These are phyloP conservation scores for Hymenopus coronatus DNA, from an alignment of 2,888 invertebrate species.

Conservation along the genomic window DNA sequence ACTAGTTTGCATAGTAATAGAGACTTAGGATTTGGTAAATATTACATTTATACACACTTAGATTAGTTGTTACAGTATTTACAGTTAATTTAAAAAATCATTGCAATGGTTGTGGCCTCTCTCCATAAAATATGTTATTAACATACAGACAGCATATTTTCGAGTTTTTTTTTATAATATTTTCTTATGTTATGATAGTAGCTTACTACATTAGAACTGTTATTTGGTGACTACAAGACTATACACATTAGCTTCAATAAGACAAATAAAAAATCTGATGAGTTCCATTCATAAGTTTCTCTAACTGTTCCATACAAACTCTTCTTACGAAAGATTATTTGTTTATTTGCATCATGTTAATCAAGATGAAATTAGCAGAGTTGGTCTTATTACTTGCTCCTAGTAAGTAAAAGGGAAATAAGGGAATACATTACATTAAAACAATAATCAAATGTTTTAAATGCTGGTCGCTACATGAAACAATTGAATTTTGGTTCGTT, in stretches of 20 bases:
- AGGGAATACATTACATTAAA: too few relatives aligned
- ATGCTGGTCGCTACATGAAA: too few relatives aligned
- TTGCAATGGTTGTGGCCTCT: neutral
- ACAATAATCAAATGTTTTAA: too few relatives aligned
- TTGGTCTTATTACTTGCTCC: too few relatives aligned
- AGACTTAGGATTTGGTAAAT: neutral
- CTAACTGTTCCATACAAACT: too few relatives aligned
- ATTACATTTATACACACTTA: neutral
- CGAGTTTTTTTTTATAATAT: neutral
- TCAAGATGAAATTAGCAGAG: too few relatives aligned
- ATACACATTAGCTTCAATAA: neutral
- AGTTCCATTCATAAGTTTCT: too few relatives aligned
- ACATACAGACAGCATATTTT: neutral
- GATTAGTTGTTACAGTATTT: neutral
- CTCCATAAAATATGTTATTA: neutral
- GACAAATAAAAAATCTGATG: neutral
- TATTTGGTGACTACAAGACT: neutral
- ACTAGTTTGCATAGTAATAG: neutral
- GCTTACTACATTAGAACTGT: neutral
- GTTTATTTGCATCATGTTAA: too few relatives aligned
- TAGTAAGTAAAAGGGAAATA: too few relatives aligned
- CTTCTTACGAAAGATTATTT: too few relatives aligned
- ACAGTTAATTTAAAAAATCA: neutral
- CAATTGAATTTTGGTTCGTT: too few relatives aligned
- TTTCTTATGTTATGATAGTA: neutral